These are phyloP conservation scores for Spinus olivaceus DNA, from an alignment of 2,797 vertebrate species.

Conservation along the genomic window DNA sequence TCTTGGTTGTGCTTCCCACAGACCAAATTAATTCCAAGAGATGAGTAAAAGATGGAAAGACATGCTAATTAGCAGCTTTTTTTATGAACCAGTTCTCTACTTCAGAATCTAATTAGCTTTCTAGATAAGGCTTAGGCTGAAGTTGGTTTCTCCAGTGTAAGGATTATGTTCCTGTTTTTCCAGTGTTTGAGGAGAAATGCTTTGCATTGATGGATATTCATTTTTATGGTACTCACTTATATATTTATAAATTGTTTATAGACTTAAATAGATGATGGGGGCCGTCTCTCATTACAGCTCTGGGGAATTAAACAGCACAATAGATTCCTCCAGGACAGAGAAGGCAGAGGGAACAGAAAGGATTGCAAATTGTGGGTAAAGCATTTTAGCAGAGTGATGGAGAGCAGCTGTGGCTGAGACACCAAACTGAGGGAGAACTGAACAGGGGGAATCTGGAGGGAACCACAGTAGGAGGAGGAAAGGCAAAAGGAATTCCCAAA, in stretches of 20 bases:
- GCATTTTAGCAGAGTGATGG: neutral
- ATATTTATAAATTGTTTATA: neutral
- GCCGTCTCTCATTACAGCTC: neutral
- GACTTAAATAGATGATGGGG: neutral
- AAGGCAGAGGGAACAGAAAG: neutral
- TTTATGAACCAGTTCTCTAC: neutral
- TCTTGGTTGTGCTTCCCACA: neutral
- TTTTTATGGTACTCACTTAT: neutral
- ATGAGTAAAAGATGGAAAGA: conserved; percentile 18
- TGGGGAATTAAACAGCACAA: neutral
- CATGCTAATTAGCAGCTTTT: conserved; percentile 12
- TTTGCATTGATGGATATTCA: neutral
- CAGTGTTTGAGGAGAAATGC: neutral
- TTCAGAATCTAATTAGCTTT: neutral
- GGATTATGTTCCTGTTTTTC: neutral
- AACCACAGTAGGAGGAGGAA: neutral
- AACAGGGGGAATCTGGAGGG: neutral
- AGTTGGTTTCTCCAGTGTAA: neutral
- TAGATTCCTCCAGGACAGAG: neutral
- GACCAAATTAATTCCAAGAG: conserved; percentile 15
- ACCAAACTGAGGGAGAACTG: neutral
- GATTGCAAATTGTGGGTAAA: neutral
- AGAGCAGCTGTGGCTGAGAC: neutral
- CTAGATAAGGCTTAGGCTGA: neutral
- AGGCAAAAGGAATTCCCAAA: neutral